phyloP scores from a whole-genome alignment of 2,113 vertebrate genomes.

The Callospermophilus lateralis region DNA sequence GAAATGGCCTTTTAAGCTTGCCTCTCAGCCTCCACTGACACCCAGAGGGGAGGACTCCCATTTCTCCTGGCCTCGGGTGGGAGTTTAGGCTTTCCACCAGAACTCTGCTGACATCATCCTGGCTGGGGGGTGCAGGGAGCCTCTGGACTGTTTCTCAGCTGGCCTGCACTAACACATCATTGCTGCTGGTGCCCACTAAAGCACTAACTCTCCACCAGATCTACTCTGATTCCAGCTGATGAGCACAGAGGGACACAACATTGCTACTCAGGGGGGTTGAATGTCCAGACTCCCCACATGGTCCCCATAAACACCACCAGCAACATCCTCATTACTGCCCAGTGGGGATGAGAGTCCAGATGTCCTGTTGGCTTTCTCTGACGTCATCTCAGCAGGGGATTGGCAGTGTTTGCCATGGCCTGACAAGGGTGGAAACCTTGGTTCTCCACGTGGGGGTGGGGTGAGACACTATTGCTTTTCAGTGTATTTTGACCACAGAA shows the following conservation, averaged over 20 bases:
- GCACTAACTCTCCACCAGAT: neutral
- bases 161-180: neutral
- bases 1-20: neutral
- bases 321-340: neutral
- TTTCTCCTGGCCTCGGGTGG: neutral
- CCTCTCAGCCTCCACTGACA: neutral
- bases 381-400: neutral
- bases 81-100: neutral
- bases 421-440: neutral
- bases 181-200: neutral
- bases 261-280: neutral
- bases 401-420: neutral
- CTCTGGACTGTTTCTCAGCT: neutral
- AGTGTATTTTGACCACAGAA: neutral
- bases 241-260: neutral
- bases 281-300: neutral
- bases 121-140: neutral
- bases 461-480: neutral
- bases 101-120: neutral
- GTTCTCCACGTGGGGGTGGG: neutral
- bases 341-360: neutral
- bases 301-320: neutral
- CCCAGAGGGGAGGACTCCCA: rapidly evolving
- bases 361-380: neutral
- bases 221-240: neutral